Conservation (phyloP, 2,113 vertebrate genomes). For the Myrmecophaga tridactyla region DNA sequence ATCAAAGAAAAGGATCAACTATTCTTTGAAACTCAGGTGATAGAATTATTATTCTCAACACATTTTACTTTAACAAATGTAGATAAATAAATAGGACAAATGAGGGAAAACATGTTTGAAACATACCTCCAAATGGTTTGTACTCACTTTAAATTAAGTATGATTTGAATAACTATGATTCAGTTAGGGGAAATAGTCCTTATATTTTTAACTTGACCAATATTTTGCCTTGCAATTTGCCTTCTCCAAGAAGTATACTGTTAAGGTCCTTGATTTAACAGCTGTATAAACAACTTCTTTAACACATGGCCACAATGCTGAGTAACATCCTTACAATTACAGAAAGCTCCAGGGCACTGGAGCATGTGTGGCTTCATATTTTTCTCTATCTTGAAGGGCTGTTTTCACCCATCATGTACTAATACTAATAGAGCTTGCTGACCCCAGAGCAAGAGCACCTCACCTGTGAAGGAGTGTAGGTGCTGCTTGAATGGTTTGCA, state of each 20-base stretch:
- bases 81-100: background rate
- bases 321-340: background rate
- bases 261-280: background rate
- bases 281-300: background rate
- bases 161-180: conserved; percentile 13
- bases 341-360: background rate
- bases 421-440: conserved; percentile 33
- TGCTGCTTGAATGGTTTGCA: conserved; percentile 32
- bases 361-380: background rate
- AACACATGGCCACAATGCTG: background rate
- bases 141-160: background rate
- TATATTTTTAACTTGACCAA: background rate
- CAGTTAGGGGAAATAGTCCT: background rate
- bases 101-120: background rate
- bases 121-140: background rate
- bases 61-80: conserved; percentile 25
- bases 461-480: conserved; percentile 28
- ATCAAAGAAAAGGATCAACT: background rate
- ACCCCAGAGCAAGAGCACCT: conserved; percentile 1
- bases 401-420: background rate
- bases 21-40: background rate
- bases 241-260: background rate
- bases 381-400: background rate
- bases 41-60: background rate
- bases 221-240: background rate